Conservation (phyloP, 2,113 vertebrate species). For the Motacilla tschutschensis region DNA sequence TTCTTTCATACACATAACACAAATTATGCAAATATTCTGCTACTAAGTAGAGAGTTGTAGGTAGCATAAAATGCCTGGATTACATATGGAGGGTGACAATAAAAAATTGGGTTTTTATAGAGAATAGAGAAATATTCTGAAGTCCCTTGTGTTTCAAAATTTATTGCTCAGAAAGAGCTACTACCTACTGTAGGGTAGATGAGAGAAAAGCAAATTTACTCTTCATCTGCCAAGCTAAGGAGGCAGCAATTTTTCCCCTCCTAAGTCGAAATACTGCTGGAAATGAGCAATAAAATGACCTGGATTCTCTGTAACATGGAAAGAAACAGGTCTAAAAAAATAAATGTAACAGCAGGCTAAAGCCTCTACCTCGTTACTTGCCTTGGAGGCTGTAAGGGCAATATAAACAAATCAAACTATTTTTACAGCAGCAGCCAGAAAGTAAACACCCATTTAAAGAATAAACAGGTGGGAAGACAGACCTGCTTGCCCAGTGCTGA, state of each 20-base stretch:
- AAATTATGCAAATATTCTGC: conserved; percentile 14
- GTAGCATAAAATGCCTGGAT: not conserved
- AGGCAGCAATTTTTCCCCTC: not conserved
- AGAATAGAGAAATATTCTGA: not conserved
- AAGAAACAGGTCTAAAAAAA: conserved; percentile 15
- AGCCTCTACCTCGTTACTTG: not conserved
- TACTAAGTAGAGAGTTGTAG: not conserved
- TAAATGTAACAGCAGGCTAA: conserved; percentile 1
- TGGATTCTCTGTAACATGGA: not conserved
- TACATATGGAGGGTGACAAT: conserved; percentile 1
- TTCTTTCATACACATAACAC: not conserved
- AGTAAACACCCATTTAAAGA: conserved; percentile 40
- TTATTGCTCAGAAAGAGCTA: not conserved
- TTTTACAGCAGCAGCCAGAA: not conserved
- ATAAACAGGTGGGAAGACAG: conserved; percentile 38
- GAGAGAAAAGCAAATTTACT: not conserved
- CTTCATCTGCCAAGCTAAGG: not conserved
- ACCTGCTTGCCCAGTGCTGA: not conserved
- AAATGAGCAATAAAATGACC: conserved; percentile 2
- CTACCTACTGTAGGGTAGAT: not conserved
- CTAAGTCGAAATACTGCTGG: not conserved
- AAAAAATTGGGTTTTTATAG: not conserved
- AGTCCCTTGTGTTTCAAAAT: not conserved
- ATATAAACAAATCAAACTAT: conserved; percentile 37
- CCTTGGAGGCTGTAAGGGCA: conserved; percentile 2